Percentiles rank a stretch among this genome's conserved stretches.
Evolutionary conservation across 2,888 invertebrate species (phyloP).

Genomic region (Siphlonurus alternatus): DNA sequence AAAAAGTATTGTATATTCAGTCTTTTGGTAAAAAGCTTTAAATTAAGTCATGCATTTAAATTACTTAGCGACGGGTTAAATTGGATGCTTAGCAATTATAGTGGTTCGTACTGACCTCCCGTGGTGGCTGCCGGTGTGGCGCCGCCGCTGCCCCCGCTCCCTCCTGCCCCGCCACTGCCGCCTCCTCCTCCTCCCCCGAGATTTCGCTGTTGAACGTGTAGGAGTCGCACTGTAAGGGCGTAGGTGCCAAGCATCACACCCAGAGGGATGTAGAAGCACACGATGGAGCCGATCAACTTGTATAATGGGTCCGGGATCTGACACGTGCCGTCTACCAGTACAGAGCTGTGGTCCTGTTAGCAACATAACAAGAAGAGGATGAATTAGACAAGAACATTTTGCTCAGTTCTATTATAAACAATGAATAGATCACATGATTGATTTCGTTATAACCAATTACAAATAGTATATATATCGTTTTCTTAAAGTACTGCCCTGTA

Average conservation of each 20-base stretch:
- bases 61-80: no score
- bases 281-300: slow-evolving; percentile 83
- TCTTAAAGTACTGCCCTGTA: no score
- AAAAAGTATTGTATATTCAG: no score
- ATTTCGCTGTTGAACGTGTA: slow-evolving; percentile 69
- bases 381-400: not conserved
- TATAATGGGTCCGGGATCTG: slow-evolving; percentile 78
- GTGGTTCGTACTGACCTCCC: slow-evolving; percentile 19
- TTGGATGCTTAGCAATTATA: no score
- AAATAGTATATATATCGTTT: no score
- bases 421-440: no score
- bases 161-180: slow-evolving; percentile 36
- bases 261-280: slow-evolving; percentile 91
- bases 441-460: no score
- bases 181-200: slow-evolving; percentile 35
- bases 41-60: no score
- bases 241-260: slow-evolving; percentile 93
- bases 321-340: slow-evolving; percentile 66
- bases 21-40: no score
- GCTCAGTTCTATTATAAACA: no score
- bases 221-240: slow-evolving; percentile 70
- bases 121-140: slow-evolving; percentile 16
- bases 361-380: not conserved
- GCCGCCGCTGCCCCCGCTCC: no score
- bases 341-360: slow-evolving; percentile 60